Evolutionary conservation across 30 jellyfish, hydroid and myxozoan genomes (phyloP).

Genomic region (Pseudorhiza aurosa): DNA sequence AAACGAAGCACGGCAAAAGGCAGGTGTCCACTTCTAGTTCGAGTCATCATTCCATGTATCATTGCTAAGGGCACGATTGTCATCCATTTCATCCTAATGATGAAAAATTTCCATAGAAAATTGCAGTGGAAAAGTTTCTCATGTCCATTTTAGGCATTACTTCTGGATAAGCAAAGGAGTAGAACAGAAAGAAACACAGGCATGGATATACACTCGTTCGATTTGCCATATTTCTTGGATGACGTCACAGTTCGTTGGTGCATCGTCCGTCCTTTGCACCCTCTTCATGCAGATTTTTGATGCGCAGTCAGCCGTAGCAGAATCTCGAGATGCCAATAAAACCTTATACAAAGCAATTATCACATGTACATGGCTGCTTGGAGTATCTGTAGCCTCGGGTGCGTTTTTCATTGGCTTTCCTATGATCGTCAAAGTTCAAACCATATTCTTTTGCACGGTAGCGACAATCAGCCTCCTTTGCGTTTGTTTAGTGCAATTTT

Average conservation of each 20-base stretch:
- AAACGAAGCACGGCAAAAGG: too few species aligned
- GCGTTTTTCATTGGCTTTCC: not conserved
- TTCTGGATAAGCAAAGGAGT: not conserved
- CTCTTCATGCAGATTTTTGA: slow-evolving; percentile 15
- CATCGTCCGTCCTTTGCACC: slow-evolving; percentile 2
- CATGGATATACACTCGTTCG: not conserved
- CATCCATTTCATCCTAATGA: too few species aligned
- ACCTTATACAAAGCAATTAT: not conserved
- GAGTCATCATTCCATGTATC: too few species aligned
- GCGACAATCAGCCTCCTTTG: not conserved
- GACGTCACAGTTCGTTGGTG: slow-evolving; percentile 8
- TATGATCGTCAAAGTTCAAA: not conserved
- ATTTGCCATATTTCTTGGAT: slow-evolving; percentile 33
- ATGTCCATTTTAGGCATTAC: slow-evolving; percentile 9
- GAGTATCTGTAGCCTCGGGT: not conserved
- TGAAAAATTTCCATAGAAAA: not conserved
- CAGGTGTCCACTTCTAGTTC: too few species aligned
- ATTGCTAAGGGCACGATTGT: too few species aligned
- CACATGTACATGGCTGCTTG: not conserved
- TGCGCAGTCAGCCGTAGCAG: not conserved
- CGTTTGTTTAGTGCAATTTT: not conserved
- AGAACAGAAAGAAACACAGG: not conserved
- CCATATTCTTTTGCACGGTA: not conserved
- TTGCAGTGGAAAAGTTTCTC: not conserved
- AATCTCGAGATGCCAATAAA: not conserved